These are phyloP conservation scores for Amphiprion percula DNA, from an alignment of 2,113 vertebrate species.

Conservation along the genomic window DNA sequence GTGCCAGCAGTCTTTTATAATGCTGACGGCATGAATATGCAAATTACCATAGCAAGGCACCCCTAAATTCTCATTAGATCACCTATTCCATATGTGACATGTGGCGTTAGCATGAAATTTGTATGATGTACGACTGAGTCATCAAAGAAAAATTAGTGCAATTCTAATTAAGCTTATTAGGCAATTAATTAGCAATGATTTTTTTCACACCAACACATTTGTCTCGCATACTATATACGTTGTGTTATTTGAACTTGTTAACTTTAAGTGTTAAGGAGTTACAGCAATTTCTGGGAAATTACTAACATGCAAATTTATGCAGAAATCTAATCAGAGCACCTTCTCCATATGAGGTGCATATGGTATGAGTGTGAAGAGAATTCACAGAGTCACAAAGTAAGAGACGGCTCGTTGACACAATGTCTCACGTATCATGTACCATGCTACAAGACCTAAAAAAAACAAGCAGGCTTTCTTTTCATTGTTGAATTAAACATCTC, in stretches of 20 bases:
- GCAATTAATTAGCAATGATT: not conserved
- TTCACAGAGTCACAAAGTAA: not conserved
- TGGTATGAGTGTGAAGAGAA: not conserved
- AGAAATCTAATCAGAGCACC: not conserved
- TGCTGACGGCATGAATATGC: not conserved
- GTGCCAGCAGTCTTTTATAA: no score
- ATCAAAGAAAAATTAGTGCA: not conserved
- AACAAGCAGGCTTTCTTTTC: not conserved
- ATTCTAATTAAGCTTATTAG: conserved; percentile 1
- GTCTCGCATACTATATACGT: not conserved
- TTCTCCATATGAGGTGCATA: not conserved
- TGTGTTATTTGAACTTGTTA: not conserved
- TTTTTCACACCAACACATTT: not conserved
- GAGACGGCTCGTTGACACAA: not conserved
- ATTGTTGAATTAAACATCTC: not conserved
- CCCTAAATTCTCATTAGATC: not conserved
- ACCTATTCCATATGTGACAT: not conserved
- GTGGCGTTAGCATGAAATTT: not conserved
- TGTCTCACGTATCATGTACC: no score
- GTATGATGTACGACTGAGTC: not conserved
- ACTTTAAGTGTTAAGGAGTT: not conserved
- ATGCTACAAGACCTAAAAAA: not conserved
- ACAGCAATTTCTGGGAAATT: not conserved
- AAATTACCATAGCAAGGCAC: not conserved
- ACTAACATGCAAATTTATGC: not conserved